phyloP scores from a whole-genome alignment of 2,113 vertebrate genomes.

The Ranitomeya variabilis region DNA sequence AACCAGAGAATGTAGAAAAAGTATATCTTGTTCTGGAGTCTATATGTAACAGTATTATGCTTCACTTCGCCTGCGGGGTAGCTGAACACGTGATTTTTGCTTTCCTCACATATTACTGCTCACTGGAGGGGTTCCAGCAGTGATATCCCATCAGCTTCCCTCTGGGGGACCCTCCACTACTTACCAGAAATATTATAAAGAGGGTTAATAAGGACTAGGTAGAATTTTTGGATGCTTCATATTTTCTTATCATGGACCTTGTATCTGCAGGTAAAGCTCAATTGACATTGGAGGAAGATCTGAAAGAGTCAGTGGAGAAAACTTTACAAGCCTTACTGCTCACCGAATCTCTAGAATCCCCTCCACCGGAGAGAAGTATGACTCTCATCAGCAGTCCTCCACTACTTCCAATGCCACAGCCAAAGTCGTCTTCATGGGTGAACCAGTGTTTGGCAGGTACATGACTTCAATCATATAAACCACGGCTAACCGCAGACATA shows the following conservation, averaged over 20 bases:
- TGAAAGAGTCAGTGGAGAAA: constrained; percentile 66
- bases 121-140: not conserved
- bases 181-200: not conserved
- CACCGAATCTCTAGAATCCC: constrained; percentile 70
- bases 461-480: not conserved
- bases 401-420: constrained; percentile 69
- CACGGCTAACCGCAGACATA: not conserved
- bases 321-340: constrained; percentile 75
- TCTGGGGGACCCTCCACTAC: not conserved
- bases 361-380: constrained; percentile 67
- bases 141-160: not conserved
- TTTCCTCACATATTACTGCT: not conserved
- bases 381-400: constrained; percentile 74
- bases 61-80: not conserved
- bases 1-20: not conserved
- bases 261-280: constrained; percentile 71
- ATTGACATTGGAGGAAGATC: constrained; percentile 64
- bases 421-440: constrained; percentile 72
- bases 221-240: not conserved
- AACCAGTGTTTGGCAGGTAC: constrained; percentile 71
- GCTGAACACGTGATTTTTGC: not conserved
- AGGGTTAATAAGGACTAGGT: not conserved
- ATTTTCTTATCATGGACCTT: constrained; percentile 28
- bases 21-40: not conserved
- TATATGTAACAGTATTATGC: not conserved